Evolutionary conservation across 2,113 vertebrate genomes (phyloP).

Genomic region (Gymnogyps californianus): DNA sequence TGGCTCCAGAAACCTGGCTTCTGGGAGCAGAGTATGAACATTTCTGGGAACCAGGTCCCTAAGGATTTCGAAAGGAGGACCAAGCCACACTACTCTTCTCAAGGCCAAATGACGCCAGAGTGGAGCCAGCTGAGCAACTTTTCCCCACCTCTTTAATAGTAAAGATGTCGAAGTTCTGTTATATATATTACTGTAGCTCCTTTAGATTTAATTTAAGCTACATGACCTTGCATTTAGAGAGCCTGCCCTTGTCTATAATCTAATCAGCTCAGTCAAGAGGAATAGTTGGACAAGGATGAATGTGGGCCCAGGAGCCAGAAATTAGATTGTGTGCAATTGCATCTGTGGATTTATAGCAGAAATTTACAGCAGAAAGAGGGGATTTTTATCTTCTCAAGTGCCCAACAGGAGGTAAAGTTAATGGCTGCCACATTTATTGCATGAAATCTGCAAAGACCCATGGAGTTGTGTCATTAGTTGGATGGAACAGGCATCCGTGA

Average conservation of each 20-base stretch:
- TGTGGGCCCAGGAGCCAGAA: conserved; percentile 24
- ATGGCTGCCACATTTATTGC: conserved; percentile 5
- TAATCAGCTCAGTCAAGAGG: conserved; percentile 50
- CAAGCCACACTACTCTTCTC: not conserved
- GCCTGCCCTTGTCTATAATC: conserved; percentile 47
- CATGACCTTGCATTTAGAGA: conserved; percentile 46
- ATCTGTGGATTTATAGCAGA: conserved; percentile 52
- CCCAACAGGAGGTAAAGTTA: conserved; percentile 4
- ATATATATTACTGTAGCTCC: not conserved
- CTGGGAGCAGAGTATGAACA: not conserved
- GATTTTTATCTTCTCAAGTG: conserved; percentile 19
- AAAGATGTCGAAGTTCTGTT: not conserved
- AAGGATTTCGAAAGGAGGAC: not conserved
- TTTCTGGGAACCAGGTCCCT: not conserved
- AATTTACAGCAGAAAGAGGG: conserved; percentile 27
- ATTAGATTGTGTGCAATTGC: conserved; percentile 53
- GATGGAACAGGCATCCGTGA: not conserved
- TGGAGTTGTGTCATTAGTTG: not conserved
- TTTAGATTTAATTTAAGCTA: conserved; percentile 54
- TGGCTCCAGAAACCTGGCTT: not conserved
- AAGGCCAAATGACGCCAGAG: not conserved
- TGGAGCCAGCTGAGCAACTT: not conserved
- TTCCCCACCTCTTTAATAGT: not conserved
- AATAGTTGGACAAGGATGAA: conserved; percentile 48
- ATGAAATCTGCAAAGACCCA: not conserved